Evolutionary conservation across 2,888 invertebrate species (phyloP).

Genomic region (Bursaphelenchus okinawaensis): DNA sequence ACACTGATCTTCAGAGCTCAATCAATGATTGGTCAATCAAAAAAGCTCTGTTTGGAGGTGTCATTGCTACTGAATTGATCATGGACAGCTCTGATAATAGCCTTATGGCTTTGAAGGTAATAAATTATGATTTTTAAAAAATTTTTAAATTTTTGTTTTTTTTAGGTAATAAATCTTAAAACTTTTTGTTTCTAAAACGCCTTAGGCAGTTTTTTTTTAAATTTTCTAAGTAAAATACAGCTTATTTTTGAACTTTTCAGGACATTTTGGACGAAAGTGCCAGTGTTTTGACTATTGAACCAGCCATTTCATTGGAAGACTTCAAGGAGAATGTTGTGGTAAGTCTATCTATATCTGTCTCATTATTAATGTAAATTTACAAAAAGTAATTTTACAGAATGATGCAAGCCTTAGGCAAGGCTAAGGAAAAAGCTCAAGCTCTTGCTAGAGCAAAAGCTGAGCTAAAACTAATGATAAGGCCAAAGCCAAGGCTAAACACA

Average conservation of each 20-base stretch:
- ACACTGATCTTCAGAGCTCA: slow-evolving; percentile 19
- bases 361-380: too few relatives aligned
- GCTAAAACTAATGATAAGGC: too few relatives aligned
- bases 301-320: slow-evolving; percentile 8
- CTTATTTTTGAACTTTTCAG: slow-evolving; percentile 19
- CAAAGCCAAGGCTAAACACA: too few relatives aligned
- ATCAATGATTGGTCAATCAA: slow-evolving; percentile 24
- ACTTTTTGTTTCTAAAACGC: too few relatives aligned
- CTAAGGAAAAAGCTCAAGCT: too few relatives aligned
- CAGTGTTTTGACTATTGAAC: slow-evolving; percentile 4
- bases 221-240: too few relatives aligned
- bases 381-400: too few relatives aligned
- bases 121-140: neutral
- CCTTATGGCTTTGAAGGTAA: neutral
- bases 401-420: too few relatives aligned
- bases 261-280: neutral
- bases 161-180: too few relatives aligned
- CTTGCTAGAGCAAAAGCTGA: too few relatives aligned
- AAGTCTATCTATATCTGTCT: too few relatives aligned
- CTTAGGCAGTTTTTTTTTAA: too few relatives aligned
- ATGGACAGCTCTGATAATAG: slow-evolving; percentile 28
- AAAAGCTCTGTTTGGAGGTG: slow-evolving; percentile 36
- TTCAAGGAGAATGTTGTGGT: slow-evolving; percentile 5
- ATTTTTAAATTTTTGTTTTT: neutral
- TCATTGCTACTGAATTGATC: slow-evolving; percentile 44